Conservation (phyloP, 2,888 invertebrate species). For the Eumerus sabulonum region DNA sequence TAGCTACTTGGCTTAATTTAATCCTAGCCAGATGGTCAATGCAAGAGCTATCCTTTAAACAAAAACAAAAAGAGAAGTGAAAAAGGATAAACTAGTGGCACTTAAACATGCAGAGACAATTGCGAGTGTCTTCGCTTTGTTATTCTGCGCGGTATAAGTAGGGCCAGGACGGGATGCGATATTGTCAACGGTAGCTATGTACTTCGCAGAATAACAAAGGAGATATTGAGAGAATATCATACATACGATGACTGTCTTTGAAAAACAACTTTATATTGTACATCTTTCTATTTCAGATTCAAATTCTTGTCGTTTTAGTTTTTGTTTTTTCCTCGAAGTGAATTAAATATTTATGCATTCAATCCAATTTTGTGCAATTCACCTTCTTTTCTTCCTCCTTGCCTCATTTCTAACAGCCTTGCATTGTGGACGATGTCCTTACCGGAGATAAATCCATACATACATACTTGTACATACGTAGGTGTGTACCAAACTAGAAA, state of each 20-base stretch:
- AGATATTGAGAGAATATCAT: slow-evolving; percentile 23
- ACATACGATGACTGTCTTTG: no score
- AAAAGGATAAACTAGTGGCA: no score
- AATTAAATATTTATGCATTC: slow-evolving; percentile 79
- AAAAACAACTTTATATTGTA: no score
- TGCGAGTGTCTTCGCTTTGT: slow-evolving; percentile 37
- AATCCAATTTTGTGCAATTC: slow-evolving; percentile 74
- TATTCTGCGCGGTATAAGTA: neutral
- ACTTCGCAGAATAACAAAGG: slow-evolving; percentile 43
- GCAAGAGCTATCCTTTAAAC: neutral
- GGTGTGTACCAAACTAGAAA: slow-evolving; percentile 6
- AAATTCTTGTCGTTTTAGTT: slow-evolving; percentile 33
- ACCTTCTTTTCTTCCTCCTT: slow-evolving; percentile 23
- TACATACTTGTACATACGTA: neutral
- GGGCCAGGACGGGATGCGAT: no score
- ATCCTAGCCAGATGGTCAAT: slow-evolving; percentile 60
- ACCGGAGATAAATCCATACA: slow-evolving; percentile 14
- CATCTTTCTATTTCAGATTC: slow-evolving; percentile 57
- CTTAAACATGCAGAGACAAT: no score
- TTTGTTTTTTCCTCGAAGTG: slow-evolving; percentile 69
- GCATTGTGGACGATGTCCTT: neutral
- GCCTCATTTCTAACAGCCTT: neutral
- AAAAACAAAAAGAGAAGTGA: slow-evolving; percentile 32
- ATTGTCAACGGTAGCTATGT: neutral
- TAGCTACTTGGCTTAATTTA: slow-evolving; percentile 34